phyloP scores from a whole-genome alignment of 2,888 invertebrate species.

The Chironomus tentans region DNA sequence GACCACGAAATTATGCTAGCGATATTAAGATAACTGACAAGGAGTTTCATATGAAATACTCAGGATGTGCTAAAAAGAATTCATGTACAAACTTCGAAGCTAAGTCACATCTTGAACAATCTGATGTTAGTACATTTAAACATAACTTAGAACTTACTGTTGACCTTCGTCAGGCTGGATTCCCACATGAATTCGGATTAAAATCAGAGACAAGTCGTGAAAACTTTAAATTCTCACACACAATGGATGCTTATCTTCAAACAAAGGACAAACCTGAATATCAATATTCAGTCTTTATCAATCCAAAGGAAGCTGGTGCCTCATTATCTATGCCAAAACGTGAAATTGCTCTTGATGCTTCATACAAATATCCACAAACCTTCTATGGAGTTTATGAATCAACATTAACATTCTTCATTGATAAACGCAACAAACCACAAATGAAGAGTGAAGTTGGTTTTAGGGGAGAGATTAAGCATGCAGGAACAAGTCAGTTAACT shows the following conservation, averaged over 20 bases:
- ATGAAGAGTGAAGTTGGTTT: constrained; percentile 54
- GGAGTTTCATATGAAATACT: constrained; percentile 59
- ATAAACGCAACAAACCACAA: constrained; percentile 61
- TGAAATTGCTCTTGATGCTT: constrained; percentile 53
- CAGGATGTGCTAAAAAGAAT: constrained; percentile 69
- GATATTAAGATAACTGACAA: constrained; percentile 63
- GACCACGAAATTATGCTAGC: constrained; percentile 58
- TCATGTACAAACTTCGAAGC: constrained; percentile 64
- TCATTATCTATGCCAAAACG: constrained; percentile 59
- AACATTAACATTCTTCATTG: constrained; percentile 56
- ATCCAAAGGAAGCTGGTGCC: constrained; percentile 53
- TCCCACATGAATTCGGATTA: constrained; percentile 64
- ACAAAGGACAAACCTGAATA: constrained; percentile 59
- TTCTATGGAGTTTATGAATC: constrained; percentile 53
- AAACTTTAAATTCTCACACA: constrained; percentile 53
- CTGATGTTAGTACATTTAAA: constrained; percentile 41
- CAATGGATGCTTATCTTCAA: constrained; percentile 61
- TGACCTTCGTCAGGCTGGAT: constrained; percentile 64
- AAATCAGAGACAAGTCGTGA: constrained; percentile 54
- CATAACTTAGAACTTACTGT: constrained; percentile 56
- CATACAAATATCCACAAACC: constrained; percentile 44
- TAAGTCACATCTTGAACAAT: constrained; percentile 34
- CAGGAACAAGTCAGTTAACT: constrained; percentile 44
- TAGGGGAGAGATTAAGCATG: constrained; percentile 45
- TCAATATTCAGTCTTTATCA: constrained; percentile 55